Conservation (phyloP, 1,140 invertebrate species). For the Caenorhabditis inopinata region DNA sequence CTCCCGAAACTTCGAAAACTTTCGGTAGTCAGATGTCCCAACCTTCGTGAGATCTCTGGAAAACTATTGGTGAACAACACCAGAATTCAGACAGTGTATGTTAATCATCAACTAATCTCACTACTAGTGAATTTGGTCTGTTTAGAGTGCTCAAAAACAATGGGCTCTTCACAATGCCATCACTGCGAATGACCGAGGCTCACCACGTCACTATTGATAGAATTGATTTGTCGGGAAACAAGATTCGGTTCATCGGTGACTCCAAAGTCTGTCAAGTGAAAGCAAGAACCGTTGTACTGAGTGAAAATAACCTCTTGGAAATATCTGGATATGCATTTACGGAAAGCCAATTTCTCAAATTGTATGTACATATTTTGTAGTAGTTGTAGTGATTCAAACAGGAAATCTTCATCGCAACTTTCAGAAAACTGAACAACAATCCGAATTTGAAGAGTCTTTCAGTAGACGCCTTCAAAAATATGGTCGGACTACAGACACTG, state of each 20-base stretch:
- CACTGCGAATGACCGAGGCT: constrained; percentile 24
- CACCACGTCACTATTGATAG: constrained; percentile 28
- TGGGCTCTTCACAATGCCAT: constrained; percentile 35
- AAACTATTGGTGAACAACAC: constrained; percentile 18
- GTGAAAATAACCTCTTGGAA: constrained; percentile 20
- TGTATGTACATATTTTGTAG: constrained; percentile 13
- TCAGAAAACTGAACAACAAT: constrained; percentile 75
- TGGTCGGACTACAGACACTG: constrained; percentile 72
- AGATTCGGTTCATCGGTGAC: constrained; percentile 31
- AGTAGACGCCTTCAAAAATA: constrained; percentile 73
- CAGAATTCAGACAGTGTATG: constrained; percentile 27
- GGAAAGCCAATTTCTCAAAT: constrained; percentile 28
- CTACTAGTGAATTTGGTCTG: no score
- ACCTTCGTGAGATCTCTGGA: constrained; percentile 28
- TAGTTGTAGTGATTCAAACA: no score
- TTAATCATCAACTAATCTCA: neutral
- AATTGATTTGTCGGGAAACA: constrained; percentile 41
- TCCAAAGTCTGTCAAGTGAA: constrained; percentile 5
- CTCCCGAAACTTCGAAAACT: constrained; percentile 12
- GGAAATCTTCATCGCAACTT: no score
- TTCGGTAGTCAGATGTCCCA: neutral
- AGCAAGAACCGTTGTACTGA: constrained; percentile 24
- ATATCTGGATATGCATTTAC: constrained; percentile 35
- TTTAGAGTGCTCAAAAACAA: constrained; percentile 34
- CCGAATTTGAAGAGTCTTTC: constrained; percentile 71